Evolutionary conservation across 2,888 invertebrate genomes (phyloP).

Genomic region (Epirrhoe tristata): DNA sequence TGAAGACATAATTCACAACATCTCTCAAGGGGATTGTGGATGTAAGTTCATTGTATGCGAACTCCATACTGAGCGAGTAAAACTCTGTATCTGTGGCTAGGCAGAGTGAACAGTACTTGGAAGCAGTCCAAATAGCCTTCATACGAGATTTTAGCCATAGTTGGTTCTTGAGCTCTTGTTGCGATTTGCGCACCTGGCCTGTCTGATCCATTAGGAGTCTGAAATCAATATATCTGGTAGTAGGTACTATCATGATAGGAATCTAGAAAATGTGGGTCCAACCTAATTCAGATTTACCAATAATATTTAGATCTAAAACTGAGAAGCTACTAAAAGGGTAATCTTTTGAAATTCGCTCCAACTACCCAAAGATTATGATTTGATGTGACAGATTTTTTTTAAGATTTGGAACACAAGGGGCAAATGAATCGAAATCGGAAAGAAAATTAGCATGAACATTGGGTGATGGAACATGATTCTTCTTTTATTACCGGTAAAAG

Average conservation of each 20-base stretch:
- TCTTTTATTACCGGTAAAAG: neutral
- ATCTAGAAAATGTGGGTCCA: no score
- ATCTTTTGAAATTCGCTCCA: neutral
- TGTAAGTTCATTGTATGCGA: constrained; percentile 50
- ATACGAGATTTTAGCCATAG: constrained; percentile 57
- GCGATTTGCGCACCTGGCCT: neutral
- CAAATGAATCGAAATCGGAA: neutral
- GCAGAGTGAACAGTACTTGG: constrained; percentile 59
- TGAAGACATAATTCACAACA: constrained; percentile 58
- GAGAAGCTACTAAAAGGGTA: no score
- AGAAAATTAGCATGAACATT: neutral
- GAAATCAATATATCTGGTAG: neutral
- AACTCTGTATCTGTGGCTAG: constrained; percentile 49
- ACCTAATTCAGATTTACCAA: no score
- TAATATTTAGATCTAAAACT: neutral
- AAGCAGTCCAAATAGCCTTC: constrained; percentile 46
- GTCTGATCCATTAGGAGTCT: neutral
- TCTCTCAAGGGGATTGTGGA: constrained; percentile 53
- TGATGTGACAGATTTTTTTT: neutral
- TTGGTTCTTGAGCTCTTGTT: constrained; percentile 31
- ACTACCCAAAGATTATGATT: neutral
- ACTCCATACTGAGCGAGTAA: constrained; percentile 50
- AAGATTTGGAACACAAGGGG: neutral
- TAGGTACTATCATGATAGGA: no score
- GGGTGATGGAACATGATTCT: neutral